A percentile compares a stretch with the other conserved stretches of the same genome.
phyloP scores from a whole-genome alignment of 2,113 vertebrate species.

The Limnothrissa miodon region DNA sequence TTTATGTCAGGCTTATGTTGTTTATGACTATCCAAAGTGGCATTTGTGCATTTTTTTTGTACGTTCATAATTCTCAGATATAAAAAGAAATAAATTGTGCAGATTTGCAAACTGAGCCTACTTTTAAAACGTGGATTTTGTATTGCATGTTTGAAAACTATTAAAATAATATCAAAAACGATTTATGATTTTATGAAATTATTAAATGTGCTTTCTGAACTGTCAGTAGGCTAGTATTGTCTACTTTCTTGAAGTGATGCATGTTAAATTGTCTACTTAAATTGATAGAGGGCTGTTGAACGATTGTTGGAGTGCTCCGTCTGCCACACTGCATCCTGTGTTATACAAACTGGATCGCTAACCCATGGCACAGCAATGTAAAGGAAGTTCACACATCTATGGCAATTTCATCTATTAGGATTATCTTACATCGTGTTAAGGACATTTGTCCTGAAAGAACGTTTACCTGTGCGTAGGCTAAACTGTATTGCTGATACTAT shows the following conservation, averaged over 20 bases:
- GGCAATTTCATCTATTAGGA: not conserved
- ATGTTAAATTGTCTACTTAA: too few species aligned
- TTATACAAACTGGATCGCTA: too few species aligned
- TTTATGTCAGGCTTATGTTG: slow-evolving; percentile 90
- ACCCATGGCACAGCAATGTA: not conserved
- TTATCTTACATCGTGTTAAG: not conserved
- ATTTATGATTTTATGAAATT: not conserved
- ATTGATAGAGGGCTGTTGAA: not conserved
- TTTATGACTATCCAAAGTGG: slow-evolving; percentile 87
- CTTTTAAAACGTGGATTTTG: slow-evolving; percentile 70
- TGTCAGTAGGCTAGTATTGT: not conserved
- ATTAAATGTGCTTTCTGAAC: not conserved
- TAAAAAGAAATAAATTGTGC: slow-evolving; percentile 62
- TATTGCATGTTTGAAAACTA: slow-evolving; percentile 54
- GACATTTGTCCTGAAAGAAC: too few species aligned
- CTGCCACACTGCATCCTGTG: not conserved
- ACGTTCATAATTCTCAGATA: slow-evolving; percentile 75
- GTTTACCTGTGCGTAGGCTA: not conserved
- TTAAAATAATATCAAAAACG: slow-evolving; percentile 44
- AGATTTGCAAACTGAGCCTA: slow-evolving; percentile 97
- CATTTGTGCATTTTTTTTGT: slow-evolving; percentile 87
- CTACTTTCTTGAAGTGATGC: too few species aligned
- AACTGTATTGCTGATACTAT: too few species aligned
- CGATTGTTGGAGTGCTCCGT: not conserved
- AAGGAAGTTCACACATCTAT: not conserved